Conservation (phyloP, 2,113 vertebrate genomes). For the Crotalus helleri region DNA sequence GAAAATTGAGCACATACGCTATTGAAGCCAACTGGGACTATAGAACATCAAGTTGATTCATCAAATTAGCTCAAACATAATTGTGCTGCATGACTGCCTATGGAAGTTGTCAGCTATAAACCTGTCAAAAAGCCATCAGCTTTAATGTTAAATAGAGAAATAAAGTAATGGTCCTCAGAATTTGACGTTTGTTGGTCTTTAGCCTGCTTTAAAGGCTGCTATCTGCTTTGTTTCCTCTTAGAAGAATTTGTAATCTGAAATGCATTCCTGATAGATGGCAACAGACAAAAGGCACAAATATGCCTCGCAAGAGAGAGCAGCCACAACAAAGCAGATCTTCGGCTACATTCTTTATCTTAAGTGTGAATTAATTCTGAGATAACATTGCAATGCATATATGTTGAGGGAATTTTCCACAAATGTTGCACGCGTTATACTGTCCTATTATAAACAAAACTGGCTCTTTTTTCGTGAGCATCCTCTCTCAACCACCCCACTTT, state of each 20-base stretch:
- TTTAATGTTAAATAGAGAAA: conserved; percentile 86
- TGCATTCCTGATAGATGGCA: conserved; percentile 35
- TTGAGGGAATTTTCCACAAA: conserved; percentile 38
- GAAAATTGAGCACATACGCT: conserved; percentile 79
- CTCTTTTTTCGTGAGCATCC: neutral
- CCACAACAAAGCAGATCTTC: conserved; percentile 43
- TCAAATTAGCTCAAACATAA: conserved; percentile 91
- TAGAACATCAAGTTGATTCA: conserved; percentile 91
- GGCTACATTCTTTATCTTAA: conserved; percentile 39
- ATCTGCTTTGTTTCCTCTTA: conserved; percentile 67
- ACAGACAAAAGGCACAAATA: conserved; percentile 51
- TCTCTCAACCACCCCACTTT: neutral
- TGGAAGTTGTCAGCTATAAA: conserved; percentile 86
- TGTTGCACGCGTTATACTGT: conserved; percentile 16
- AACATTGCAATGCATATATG: conserved; percentile 38
- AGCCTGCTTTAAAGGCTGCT: conserved; percentile 73
- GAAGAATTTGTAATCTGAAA: conserved; percentile 56
- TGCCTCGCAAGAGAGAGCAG: conserved; percentile 41
- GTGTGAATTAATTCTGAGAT: conserved; percentile 48
- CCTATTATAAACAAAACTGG: conserved; percentile 3
- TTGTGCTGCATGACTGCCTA: conserved; percentile 85
- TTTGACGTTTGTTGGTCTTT: conserved; percentile 78
- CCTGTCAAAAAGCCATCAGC: conserved; percentile 89
- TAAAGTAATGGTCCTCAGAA: conserved; percentile 76
- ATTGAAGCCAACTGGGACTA: conserved; percentile 77